These are phyloP conservation scores for Ptychoptera albimana DNA, from an alignment of 2,888 invertebrate species.

Conservation along the genomic window DNA sequence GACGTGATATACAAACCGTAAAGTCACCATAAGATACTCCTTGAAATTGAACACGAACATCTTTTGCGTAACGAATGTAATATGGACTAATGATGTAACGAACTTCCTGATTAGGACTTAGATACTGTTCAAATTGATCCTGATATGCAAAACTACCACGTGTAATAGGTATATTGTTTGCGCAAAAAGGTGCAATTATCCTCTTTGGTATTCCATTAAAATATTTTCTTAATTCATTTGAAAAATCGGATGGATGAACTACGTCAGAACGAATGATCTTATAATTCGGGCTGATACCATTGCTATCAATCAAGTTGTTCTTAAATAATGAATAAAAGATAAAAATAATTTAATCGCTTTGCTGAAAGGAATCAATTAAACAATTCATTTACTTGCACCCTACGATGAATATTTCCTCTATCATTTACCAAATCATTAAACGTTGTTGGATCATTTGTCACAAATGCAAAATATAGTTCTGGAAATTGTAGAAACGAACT, in stretches of 20 bases:
- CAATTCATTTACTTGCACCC: neutral
- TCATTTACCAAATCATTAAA: slow-evolving; percentile 28
- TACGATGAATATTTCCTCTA: neutral
- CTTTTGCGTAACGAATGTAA: slow-evolving; percentile 25
- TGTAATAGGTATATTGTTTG: neutral
- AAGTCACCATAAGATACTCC: slow-evolving; percentile 37
- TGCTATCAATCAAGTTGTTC: neutral
- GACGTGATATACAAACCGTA: slow-evolving; percentile 37
- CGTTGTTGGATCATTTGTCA: slow-evolving; percentile 30
- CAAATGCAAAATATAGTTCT: slow-evolving; percentile 38
- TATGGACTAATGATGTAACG: slow-evolving; percentile 36
- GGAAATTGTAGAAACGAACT: slow-evolving; percentile 16
- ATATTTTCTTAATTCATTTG: slow-evolving; percentile 17
- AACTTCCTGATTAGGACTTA: slow-evolving; percentile 35
- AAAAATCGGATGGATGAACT: slow-evolving; percentile 10
- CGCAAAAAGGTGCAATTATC: slow-evolving; percentile 22
- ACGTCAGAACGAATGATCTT: slow-evolving; percentile 3
- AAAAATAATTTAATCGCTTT: neutral
- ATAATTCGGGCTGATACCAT: slow-evolving; percentile 1
- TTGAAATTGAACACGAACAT: slow-evolving; percentile 29
- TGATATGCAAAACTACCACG: slow-evolving; percentile 2
- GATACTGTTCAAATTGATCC: slow-evolving; percentile 41
- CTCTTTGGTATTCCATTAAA: slow-evolving; percentile 21
- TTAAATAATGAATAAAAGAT: no score
- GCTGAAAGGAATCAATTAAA: neutral